Evolutionary conservation across 2,797 vertebrate species (phyloP).

Genomic region (Sphenopsis melanotis): DNA sequence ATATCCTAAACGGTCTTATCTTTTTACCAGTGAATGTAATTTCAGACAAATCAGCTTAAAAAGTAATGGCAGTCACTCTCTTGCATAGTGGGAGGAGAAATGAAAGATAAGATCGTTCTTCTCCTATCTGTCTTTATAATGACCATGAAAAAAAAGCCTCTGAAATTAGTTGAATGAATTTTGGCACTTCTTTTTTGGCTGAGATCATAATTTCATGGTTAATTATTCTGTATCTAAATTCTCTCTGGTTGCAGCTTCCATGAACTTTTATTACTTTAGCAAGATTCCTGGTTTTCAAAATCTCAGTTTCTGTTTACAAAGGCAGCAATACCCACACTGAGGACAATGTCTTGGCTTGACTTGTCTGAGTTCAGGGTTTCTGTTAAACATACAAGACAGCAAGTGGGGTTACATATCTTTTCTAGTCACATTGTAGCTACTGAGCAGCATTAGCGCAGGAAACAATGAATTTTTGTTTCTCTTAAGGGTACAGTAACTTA

Average conservation of each 20-base stretch:
- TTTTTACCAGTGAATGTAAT: neutral
- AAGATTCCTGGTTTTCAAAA: neutral
- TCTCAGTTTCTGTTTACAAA: neutral
- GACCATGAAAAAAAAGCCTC: constrained; percentile 4
- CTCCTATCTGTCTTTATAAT: constrained; percentile 25
- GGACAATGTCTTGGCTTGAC: neutral
- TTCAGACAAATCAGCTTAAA: neutral
- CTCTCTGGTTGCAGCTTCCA: neutral
- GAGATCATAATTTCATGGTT: constrained; percentile 31
- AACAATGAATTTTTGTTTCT: neutral
- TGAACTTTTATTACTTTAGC: neutral
- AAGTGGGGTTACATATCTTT: neutral
- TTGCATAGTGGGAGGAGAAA: constrained; percentile 10
- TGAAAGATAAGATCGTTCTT: neutral
- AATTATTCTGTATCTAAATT: constrained; percentile 36
- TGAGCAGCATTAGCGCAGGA: neutral
- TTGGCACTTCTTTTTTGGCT: constrained; percentile 22
- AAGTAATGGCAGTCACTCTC: neutral
- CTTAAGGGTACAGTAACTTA: neutral
- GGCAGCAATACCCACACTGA: neutral
- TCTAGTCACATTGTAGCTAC: neutral
- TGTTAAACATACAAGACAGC: neutral
- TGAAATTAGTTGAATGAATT: constrained; percentile 47
- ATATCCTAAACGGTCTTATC: neutral
- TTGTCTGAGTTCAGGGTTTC: neutral